Percentiles rank a stretch among this genome's conserved stretches.
Conservation (phyloP, 2,113 vertebrate species). For the Vulpes ferrilata region DNA sequence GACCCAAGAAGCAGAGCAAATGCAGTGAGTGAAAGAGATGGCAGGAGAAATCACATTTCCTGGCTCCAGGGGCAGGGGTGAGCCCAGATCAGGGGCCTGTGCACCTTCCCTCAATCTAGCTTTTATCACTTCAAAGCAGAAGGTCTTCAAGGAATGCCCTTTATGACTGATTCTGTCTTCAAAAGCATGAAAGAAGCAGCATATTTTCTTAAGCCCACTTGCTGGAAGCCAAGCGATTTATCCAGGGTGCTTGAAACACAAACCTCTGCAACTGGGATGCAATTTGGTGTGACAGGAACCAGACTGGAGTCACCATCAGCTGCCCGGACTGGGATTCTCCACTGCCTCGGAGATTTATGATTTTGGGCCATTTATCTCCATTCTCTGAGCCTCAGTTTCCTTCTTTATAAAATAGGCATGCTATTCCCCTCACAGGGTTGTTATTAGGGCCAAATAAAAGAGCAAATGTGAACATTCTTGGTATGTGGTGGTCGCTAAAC, state of each 20-base stretch:
- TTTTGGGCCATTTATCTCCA: not conserved
- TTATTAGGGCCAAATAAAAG: not conserved
- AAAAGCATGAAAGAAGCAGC: conserved; percentile 75
- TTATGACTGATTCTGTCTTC: conserved; percentile 77
- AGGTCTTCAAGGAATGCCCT: conserved; percentile 79
- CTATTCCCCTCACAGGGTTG: not conserved
- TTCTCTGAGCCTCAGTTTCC: not conserved
- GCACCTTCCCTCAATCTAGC: conserved; percentile 74
- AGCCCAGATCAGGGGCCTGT: conserved; percentile 74
- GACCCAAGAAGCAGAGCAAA: conserved; percentile 57
- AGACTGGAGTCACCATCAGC: not conserved
- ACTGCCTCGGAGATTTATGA: not conserved
- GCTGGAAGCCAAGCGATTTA: conserved; percentile 55
- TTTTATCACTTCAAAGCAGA: conserved; percentile 83
- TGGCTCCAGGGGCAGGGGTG: conserved; percentile 75
- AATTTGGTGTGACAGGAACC: not conserved
- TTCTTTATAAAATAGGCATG: not conserved
- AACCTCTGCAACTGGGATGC: not conserved
- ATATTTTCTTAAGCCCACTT: conserved; percentile 74
- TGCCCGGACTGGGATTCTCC: not conserved
- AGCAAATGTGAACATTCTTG: not conserved
- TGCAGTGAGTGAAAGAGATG: conserved; percentile 59
- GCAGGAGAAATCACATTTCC: conserved; percentile 76
- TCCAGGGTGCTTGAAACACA: not conserved
- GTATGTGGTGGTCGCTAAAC: not conserved